Evolutionary conservation across 1,140 invertebrate genomes (phyloP), one percentile per base, ranked within the genome.

Genomic region (Drosophila bifasciata): DNA sequence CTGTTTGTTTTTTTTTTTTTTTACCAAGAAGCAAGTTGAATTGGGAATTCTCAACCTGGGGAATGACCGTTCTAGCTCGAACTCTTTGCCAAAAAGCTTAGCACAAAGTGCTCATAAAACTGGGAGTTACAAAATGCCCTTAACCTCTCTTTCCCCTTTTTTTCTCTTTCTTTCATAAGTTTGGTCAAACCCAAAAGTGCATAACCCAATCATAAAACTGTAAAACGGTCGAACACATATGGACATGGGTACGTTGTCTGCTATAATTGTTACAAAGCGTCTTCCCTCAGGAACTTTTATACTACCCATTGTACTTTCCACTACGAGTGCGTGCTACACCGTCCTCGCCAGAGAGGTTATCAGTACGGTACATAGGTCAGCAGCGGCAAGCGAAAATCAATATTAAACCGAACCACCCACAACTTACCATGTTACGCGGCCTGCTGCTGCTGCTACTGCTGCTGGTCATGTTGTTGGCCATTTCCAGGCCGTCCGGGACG

Each of bases 381-480:
- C 80, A 72, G 58, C 61, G 50, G 48, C 56, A 44, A 57, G 32
- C 48, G 66, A 80, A 86, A 86, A 86, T 86, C 81, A 85, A 86
- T 86, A 83, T 44, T 1, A 53, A 15, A 17, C 0, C 6, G 15
- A 6, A 55, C 52, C 61, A 56, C 52, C 32, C 45, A 64, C 25
- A 75, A 73, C 83, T 88, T 48, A 88, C 83, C 83, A 88, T 78
- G 83, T 88, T 88, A 55, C 83, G 83, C 63, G 83, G 59, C 60
- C 83, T 88, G 44, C 72, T 36, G 11, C 9, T 25, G 23, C 23
- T 25, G 23, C 23, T 23, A 19, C 19, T 19, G 23, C 23, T 72
- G 59, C 55, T 69, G 44, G 68, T 72, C 63, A 81, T 78, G 16
- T 59, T 63, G 55, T 43, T 44, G 6, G 50, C 41, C 59, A 32